Evolutionary conservation across 2,113 vertebrate genomes (phyloP).

Genomic region (Axis porcinus): DNA sequence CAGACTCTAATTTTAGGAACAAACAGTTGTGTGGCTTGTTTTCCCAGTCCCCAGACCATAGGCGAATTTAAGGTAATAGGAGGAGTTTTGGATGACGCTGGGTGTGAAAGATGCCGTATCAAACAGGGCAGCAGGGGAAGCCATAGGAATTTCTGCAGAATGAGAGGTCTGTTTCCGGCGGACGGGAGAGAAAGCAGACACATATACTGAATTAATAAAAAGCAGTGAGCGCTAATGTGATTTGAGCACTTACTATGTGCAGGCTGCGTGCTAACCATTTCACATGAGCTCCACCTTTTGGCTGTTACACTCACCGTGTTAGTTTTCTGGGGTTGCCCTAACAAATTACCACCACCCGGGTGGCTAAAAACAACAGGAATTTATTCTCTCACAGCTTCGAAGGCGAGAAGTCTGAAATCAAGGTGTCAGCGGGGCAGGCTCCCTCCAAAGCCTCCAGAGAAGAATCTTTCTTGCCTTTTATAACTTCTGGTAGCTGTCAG

Average conservation of each 20-base stretch:
- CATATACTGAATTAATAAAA: rapidly evolving
- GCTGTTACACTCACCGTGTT: rapidly evolving
- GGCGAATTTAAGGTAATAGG: neutral
- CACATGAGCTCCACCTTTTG: rapidly evolving
- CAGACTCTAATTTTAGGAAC: neutral
- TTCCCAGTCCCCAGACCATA: neutral
- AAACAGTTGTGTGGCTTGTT: neutral
- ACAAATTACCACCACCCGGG: neutral
- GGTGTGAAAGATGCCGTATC: rapidly evolving
- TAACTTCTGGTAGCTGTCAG: neutral
- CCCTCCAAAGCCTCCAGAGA: neutral
- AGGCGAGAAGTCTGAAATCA: neutral
- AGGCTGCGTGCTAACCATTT: rapidly evolving
- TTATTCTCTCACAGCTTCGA: rapidly evolving
- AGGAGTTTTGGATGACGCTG: neutral
- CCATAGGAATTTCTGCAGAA: rapidly evolving
- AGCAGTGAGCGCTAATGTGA: rapidly evolving
- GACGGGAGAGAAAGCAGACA: rapidly evolving
- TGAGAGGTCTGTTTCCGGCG: rapidly evolving
- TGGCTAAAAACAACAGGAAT: neutral
- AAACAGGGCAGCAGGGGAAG: neutral
- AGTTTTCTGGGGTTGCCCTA: neutral
- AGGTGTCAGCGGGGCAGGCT: rapidly evolving
- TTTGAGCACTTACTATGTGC: rapidly evolving
- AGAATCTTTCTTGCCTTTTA: rapidly evolving